These are phyloP conservation scores for Argynnis bischoffii DNA, from an alignment of 2,888 invertebrate genomes.

Conservation along the genomic window DNA sequence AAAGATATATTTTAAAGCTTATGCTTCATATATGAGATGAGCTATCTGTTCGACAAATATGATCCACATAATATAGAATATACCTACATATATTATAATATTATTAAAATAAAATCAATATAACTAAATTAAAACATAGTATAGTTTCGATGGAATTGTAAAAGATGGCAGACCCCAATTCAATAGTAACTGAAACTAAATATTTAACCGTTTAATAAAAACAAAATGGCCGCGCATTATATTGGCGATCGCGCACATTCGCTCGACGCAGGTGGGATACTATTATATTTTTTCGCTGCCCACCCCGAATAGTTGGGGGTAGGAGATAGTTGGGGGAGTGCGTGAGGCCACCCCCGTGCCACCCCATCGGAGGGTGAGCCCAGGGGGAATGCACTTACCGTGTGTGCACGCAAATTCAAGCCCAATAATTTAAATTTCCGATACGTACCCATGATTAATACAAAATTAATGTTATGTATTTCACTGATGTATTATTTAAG, in stretches of 20 bases:
- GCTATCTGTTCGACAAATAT: too few relatives aligned
- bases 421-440: slow-evolving; percentile 80
- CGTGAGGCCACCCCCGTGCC: slow-evolving; percentile 60
- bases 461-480: slow-evolving; percentile 65
- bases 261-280: slow-evolving; percentile 76
- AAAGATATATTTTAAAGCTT: too few relatives aligned
- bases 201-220: slow-evolving; percentile 44
- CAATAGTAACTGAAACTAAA: slow-evolving; percentile 4
- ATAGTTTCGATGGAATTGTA: not conserved
- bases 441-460: slow-evolving; percentile 70
- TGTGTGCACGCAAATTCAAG: slow-evolving; percentile 79
- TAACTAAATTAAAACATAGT: not conserved
- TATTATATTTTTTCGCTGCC: slow-evolving; percentile 76
- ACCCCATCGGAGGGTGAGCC: slow-evolving; percentile 35
- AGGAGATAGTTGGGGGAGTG: slow-evolving; percentile 66
- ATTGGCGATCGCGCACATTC: slow-evolving; percentile 67
- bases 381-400: slow-evolving; percentile 61
- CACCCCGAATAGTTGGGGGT: slow-evolving; percentile 76
- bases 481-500: slow-evolving; percentile 36
- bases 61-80: too few relatives aligned
- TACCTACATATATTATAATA: not conserved
- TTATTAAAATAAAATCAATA: not conserved
- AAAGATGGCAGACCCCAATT: not conserved
- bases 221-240: slow-evolving; percentile 74
- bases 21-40: too few relatives aligned